Evolutionary conservation across 2,113 vertebrate species (phyloP).

Genomic region (Anser cygnoides): DNA sequence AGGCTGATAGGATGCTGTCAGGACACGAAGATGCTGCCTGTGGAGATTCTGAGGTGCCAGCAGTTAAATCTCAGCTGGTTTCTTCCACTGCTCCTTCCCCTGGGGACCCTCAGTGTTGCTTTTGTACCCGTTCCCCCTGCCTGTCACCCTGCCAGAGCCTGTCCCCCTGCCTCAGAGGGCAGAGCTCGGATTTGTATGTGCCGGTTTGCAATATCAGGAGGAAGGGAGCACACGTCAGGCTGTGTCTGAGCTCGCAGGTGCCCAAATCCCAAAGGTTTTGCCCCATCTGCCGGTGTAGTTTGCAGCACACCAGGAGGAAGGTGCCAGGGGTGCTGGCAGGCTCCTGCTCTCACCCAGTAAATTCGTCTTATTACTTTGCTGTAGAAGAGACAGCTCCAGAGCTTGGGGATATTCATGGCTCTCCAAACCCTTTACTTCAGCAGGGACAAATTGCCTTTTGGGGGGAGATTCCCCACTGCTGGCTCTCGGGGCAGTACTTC

Average conservation of each 20-base stretch:
- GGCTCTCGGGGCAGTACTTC: neutral
- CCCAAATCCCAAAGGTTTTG: too few species aligned
- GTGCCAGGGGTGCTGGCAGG: neutral
- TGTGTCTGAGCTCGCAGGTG: too few species aligned
- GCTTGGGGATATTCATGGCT: accelerated
- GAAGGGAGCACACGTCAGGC: too few species aligned
- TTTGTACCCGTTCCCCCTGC: too few species aligned
- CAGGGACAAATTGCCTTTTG: neutral
- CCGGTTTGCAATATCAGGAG: neutral
- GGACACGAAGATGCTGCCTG: neutral
- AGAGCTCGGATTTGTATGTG: neutral
- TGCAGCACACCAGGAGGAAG: too few species aligned
- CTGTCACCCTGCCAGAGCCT: neutral
- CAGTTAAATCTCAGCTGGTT: neutral
- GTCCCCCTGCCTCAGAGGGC: neutral
- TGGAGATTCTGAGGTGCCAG: neutral
- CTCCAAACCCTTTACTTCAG: neutral
- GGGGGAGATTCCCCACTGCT: neutral
- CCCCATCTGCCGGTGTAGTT: too few species aligned
- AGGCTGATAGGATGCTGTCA: neutral
- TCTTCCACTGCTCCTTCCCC: neutral
- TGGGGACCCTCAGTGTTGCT: neutral
- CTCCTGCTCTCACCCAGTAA: neutral
- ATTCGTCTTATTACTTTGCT: neutral
- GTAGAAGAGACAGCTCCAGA: neutral